Percentiles rank a stretch among this genome's conserved stretches.
phyloP scores from a whole-genome alignment of 1,140 invertebrate species.

The Tigriopus japonicus region DNA sequence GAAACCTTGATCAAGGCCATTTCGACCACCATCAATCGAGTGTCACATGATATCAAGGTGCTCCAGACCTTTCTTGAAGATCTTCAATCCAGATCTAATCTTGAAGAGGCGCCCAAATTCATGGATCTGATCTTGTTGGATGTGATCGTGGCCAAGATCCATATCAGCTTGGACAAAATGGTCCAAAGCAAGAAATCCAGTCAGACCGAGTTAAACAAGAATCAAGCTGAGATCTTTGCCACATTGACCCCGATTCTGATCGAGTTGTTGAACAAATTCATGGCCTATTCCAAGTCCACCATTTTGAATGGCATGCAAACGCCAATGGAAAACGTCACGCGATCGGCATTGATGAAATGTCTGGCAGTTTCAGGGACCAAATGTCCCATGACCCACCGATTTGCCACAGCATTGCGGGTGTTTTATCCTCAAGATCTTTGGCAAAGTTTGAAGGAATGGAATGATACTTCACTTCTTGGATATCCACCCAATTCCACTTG shows the following conservation, averaged over 20 bases:
- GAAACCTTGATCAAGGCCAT: slow-evolving; percentile 52
- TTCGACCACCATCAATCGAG: slow-evolving; percentile 36
- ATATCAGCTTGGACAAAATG: slow-evolving; percentile 38
- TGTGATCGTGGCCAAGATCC: slow-evolving; percentile 44
- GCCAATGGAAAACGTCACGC: neutral
- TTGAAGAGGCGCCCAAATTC: slow-evolving; percentile 35
- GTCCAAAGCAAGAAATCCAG: slow-evolving; percentile 17
- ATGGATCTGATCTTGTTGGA: slow-evolving; percentile 44
- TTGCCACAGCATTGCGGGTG: slow-evolving; percentile 11
- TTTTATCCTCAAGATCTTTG: slow-evolving; percentile 14
- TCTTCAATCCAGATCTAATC: neutral
- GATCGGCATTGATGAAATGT: neutral
- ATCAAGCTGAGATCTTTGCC: no score
- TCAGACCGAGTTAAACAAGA: slow-evolving; percentile 7
- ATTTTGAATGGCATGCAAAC: neutral
- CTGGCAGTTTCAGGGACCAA: neutral
- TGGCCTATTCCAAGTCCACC: neutral
- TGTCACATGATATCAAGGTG: slow-evolving; percentile 29
- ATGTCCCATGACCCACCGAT: neutral
- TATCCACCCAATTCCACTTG: neutral
- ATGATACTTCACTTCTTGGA: slow-evolving; percentile 15
- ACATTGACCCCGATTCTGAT: no score
- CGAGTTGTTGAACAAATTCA: no score
- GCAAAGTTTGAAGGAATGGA: slow-evolving; percentile 11
- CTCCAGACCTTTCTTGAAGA: neutral